These are phyloP conservation scores for Turritopsis dohrnii DNA, from an alignment of 30 jellyfish, hydroid and myxozoan species.

Conservation along the genomic window DNA sequence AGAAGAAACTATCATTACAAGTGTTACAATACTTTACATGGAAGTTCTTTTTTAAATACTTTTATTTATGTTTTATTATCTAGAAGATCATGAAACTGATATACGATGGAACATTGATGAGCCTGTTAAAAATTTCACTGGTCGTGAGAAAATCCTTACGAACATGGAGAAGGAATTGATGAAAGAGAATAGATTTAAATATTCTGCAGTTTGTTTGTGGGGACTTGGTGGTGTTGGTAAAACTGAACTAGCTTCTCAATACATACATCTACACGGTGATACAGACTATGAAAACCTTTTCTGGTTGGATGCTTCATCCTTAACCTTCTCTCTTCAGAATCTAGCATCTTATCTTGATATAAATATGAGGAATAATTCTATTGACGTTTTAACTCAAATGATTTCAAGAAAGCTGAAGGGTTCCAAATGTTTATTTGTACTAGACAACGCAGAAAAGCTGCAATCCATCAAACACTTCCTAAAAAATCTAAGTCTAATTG, in stretches of 20 bases:
- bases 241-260: conserved; percentile 40
- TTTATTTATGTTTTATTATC: no score
- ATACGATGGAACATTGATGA: neutral
- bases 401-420: conserved; percentile 24
- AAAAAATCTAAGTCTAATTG: conserved; percentile 2
- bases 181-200: neutral
- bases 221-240: conserved; percentile 68
- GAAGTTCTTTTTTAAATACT: no score
- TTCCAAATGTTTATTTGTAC: conserved; percentile 26
- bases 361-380: neutral
- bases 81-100: no score
- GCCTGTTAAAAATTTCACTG: neutral
- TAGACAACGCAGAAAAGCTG: conserved; percentile 51
- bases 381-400: neutral
- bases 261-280: conserved; percentile 29
- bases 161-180: neutral
- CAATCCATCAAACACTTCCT: conserved; percentile 34
- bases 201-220: neutral
- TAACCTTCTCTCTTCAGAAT: neutral
- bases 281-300: conserved; percentile 28
- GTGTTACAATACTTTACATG: no score
- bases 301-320: conserved; percentile 44
- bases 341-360: neutral
- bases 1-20: no score
- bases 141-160: neutral